These are phyloP conservation scores for Idaea straminata DNA, from an alignment of 2,888 invertebrate species.

Conservation along the genomic window DNA sequence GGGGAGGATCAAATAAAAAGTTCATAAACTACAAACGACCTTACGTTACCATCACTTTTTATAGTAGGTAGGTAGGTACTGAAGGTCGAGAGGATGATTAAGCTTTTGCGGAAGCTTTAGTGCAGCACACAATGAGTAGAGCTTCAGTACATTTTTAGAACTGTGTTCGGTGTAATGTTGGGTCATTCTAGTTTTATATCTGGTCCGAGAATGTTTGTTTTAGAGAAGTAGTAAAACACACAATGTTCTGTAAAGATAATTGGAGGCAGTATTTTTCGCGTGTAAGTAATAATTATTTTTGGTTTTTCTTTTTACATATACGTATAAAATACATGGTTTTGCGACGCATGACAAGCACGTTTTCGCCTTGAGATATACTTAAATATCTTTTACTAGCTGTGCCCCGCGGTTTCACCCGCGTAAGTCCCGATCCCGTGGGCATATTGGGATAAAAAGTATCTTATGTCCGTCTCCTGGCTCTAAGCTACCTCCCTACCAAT, in stretches of 20 bases:
- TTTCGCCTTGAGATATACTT: too few species aligned
- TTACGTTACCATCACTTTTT: slow-evolving; percentile 14
- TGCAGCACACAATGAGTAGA: neutral
- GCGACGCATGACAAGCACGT: too few species aligned
- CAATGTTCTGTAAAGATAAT: neutral
- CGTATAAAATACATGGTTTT: too few species aligned
- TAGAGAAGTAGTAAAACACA: neutral
- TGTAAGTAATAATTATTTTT: neutral
- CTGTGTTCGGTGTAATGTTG: neutral
- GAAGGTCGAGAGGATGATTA: neutral
- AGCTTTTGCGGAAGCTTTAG: neutral
- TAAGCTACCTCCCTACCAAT: too few species aligned
- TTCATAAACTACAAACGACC: slow-evolving; percentile 23
- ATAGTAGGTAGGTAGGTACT: neutral
- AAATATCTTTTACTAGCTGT: too few species aligned
- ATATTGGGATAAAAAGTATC: too few species aligned
- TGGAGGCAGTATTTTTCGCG: neutral
- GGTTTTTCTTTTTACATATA: too few species aligned
- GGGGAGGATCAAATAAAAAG: slow-evolving; percentile 28
- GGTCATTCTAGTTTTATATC: neutral
- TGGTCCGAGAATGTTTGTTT: neutral
- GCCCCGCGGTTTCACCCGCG: too few species aligned
- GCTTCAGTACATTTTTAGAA: neutral
- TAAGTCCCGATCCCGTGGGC: too few species aligned
- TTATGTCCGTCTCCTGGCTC: too few species aligned